These are phyloP conservation scores for Corythornis vintsioides DNA, from an alignment of 2,113 vertebrate genomes.

Conservation along the genomic window DNA sequence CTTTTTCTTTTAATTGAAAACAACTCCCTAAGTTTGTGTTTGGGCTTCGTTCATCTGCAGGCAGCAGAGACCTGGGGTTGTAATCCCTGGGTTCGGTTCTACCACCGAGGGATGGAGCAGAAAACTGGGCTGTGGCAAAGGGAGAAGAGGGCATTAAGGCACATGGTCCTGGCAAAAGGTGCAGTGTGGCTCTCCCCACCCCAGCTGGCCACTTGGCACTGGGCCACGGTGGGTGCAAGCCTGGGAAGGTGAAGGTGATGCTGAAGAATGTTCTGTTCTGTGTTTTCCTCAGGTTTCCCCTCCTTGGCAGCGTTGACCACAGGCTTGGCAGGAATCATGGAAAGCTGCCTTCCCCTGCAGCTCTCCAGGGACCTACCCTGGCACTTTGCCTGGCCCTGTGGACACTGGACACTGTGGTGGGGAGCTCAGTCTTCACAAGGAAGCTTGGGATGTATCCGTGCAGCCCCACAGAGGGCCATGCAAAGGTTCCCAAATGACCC, in stretches of 20 bases:
- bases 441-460: not conserved
- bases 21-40: rapidly evolving
- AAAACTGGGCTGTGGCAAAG: not conserved
- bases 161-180: not conserved
- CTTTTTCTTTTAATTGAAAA: not conserved
- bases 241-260: not conserved
- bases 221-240: not conserved
- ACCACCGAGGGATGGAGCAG: not conserved
- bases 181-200: not conserved
- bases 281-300: conserved; percentile 41
- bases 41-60: not conserved
- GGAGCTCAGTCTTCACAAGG: not conserved
- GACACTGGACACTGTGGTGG: not conserved
- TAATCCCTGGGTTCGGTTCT: not conserved
- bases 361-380: not conserved
- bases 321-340: not conserved
- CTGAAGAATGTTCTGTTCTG: not conserved
- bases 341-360: not conserved
- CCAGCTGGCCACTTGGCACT: not conserved
- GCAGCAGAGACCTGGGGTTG: not conserved
- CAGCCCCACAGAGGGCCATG: rapidly evolving
- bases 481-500: not conserved
- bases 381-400: not conserved
- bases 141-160: not conserved
- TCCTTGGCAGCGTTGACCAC: not conserved